Evolutionary conservation across 2,888 invertebrate genomes (phyloP).

Genomic region (Synanthedon formicaeformis): DNA sequence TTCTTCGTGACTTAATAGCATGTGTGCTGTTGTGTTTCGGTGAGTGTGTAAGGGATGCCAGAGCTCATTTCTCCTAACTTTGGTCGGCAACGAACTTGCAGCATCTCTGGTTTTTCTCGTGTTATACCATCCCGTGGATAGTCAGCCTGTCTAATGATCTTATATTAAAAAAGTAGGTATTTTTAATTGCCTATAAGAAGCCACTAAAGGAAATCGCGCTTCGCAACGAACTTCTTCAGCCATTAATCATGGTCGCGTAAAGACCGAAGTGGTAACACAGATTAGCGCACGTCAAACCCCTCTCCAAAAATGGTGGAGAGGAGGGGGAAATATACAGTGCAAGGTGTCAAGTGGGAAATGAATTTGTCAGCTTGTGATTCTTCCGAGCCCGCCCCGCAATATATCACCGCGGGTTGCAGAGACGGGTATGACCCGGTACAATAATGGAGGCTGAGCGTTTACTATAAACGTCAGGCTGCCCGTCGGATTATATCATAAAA

Average conservation of each 20-base stretch:
- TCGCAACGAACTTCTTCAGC: neutral
- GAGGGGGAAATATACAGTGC: slow-evolving; percentile 8
- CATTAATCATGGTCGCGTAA: neutral
- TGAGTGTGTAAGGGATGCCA: too few relatives aligned
- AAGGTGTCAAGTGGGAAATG: slow-evolving; percentile 47
- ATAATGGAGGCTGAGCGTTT: slow-evolving; percentile 1
- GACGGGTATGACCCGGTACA: neutral
- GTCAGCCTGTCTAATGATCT: too few relatives aligned
- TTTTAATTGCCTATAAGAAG: too few relatives aligned
- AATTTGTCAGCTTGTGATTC: slow-evolving; percentile 57
- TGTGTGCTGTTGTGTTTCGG: too few relatives aligned
- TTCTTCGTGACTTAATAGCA: too few relatives aligned
- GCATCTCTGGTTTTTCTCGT: too few relatives aligned
- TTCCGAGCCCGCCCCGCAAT: slow-evolving; percentile 32
- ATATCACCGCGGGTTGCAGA: slow-evolving; percentile 22
- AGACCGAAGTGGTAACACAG: neutral
- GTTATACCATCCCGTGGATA: too few relatives aligned
- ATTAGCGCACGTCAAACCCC: neutral
- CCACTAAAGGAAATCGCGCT: too few relatives aligned
- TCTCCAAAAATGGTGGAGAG: slow-evolving; percentile 1
- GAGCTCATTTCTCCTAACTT: too few relatives aligned
- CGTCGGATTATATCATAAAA: neutral
- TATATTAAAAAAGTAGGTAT: too few relatives aligned
- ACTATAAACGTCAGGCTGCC: neutral
- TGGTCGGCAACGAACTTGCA: too few relatives aligned